Evolutionary conservation across 1,140 invertebrate species (phyloP).

Genomic region (Papilio xuthus): DNA sequence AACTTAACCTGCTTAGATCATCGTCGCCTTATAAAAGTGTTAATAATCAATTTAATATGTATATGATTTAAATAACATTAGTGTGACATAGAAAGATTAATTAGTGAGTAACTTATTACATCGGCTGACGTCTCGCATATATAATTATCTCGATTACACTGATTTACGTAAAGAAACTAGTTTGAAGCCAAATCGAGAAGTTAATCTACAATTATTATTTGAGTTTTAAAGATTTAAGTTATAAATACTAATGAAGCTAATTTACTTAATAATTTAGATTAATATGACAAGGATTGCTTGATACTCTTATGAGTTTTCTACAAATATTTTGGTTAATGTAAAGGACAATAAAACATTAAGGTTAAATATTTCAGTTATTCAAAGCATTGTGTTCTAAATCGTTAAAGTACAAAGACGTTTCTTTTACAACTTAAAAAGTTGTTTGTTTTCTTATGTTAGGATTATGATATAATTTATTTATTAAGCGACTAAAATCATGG

Average conservation of each 20-base stretch:
- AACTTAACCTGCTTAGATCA: slow-evolving; percentile 3
- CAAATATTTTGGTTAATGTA: too few relatives aligned
- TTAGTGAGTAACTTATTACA: slow-evolving; percentile 4
- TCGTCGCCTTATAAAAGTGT: slow-evolving; percentile 1
- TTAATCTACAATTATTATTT: neutral
- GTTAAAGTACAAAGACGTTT: neutral
- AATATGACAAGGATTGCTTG: neutral
- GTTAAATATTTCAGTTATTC: neutral
- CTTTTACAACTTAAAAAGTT: neutral
- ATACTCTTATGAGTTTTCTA: neutral
- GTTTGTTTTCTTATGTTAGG: neutral
- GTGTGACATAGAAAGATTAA: slow-evolving; percentile 24
- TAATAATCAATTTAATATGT: slow-evolving; percentile 15
- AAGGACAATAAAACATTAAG: neutral
- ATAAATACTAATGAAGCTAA: neutral
- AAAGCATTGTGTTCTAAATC: neutral
- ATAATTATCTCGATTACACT: slow-evolving; percentile 23
- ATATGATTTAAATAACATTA: slow-evolving; percentile 24
- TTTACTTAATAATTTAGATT: neutral
- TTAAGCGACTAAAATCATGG: neutral
- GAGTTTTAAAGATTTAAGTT: neutral
- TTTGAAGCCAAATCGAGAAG: neutral
- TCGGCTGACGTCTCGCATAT: neutral
- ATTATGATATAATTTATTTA: neutral
- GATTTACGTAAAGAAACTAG: slow-evolving; percentile 8